Percentiles rank a stretch among this genome's conserved stretches.
Evolutionary conservation across 2,888 invertebrate genomes (phyloP).

Genomic region (Drosophila atroscutellata): DNA sequence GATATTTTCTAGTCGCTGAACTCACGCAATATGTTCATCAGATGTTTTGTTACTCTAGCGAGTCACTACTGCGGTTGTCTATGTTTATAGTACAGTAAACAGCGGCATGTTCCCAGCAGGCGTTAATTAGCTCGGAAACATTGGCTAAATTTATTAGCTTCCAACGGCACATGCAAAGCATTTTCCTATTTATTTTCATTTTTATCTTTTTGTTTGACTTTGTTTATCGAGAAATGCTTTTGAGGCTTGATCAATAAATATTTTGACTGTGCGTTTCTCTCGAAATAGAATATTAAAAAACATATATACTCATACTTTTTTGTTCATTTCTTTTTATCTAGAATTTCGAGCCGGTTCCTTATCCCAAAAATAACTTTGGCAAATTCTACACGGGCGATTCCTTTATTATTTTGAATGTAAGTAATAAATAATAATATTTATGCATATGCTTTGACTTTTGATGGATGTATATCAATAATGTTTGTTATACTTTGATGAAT

Average conservation of each 20-base stretch:
- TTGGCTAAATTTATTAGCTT: constrained; percentile 60
- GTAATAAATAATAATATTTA: constrained; percentile 71
- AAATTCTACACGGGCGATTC: constrained; percentile 95
- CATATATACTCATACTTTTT: constrained; percentile 14
- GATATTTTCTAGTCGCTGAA: constrained; percentile 50
- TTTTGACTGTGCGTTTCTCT: constrained; percentile 36
- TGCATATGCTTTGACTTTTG: not conserved
- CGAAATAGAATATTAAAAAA: constrained; percentile 32
- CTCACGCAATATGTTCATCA: constrained; percentile 60
- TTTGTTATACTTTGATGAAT: not conserved
- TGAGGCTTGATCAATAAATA: constrained; percentile 20
- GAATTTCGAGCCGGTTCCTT: constrained; percentile 92
- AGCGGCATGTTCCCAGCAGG: constrained; percentile 16
- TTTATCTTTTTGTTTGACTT: constrained; percentile 18
- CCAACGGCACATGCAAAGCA: constrained; percentile 10
- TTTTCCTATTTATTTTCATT: constrained; percentile 4
- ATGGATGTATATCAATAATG: not conserved
- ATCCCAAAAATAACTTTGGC: constrained; percentile 90
- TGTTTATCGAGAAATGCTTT: constrained; percentile 33
- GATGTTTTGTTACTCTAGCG: constrained; percentile 44
- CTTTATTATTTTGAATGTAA: constrained; percentile 92
- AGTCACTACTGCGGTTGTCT: constrained; percentile 26
- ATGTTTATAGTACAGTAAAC: constrained; percentile 18
- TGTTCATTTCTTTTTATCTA: constrained; percentile 78
- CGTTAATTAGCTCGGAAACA: constrained; percentile 61